A percentile compares a stretch with the other conserved stretches of the same genome.
These are phyloP conservation scores for Mobula birostris DNA, from an alignment of 2,113 vertebrate species.

Conservation along the genomic window DNA sequence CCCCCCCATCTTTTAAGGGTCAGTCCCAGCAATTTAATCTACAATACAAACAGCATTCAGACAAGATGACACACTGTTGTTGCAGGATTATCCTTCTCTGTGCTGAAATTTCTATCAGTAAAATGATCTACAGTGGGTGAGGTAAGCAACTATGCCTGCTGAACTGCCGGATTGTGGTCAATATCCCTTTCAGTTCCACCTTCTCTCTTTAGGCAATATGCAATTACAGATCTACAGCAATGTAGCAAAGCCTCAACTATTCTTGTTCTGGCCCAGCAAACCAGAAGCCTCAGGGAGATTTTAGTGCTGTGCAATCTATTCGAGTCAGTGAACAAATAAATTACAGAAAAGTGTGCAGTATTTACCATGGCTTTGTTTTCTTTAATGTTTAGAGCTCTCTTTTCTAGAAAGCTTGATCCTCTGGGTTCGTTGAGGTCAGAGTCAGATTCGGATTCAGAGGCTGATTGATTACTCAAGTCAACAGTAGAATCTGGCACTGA, in stretches of 20 bases:
- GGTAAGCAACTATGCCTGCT: too few species aligned
- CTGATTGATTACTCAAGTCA: conserved; percentile 38
- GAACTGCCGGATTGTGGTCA: too few species aligned
- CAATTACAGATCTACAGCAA: too few species aligned
- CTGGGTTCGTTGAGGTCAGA: conserved; percentile 63
- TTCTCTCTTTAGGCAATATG: too few species aligned
- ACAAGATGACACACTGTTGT: not conserved
- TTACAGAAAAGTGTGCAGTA: not conserved
- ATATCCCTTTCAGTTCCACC: too few species aligned
- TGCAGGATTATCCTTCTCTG: too few species aligned
- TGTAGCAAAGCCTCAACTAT: too few species aligned
- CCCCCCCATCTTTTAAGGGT: too few species aligned
- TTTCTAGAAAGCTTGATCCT: conserved; percentile 70
- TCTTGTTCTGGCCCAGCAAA: too few species aligned
- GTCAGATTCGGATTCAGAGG: conserved; percentile 48
- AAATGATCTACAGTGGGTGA: not conserved
- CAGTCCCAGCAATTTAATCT: not conserved
- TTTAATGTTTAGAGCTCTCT: conserved; percentile 91
- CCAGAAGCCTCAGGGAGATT: too few species aligned
- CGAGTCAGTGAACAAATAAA: not conserved
- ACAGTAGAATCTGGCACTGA: conserved; percentile 47
- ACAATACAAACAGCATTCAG: not conserved
- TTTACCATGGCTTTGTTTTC: conserved; percentile 96
- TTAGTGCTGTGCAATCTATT: not conserved
- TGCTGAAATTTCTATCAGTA: not conserved